phyloP scores from a whole-genome alignment of 2,888 invertebrate species.

The Hypena proboscidalis region DNA sequence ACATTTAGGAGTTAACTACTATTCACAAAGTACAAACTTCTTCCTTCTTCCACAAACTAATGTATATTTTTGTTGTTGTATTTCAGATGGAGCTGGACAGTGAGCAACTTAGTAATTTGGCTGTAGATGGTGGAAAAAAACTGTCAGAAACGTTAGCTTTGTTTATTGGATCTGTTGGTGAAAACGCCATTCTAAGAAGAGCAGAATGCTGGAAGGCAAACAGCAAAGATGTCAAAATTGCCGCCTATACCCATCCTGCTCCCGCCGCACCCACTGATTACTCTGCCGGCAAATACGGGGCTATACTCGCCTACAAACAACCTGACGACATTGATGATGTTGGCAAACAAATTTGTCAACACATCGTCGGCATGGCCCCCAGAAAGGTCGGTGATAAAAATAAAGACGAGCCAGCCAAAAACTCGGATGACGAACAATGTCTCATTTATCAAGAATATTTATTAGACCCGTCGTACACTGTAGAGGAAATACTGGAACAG shows the following conservation, averaged over 20 bases:
- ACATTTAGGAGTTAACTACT: too few relatives aligned
- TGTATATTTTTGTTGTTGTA: too few relatives aligned
- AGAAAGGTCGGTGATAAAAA: conserved; percentile 88
- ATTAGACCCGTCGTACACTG: conserved; percentile 90
- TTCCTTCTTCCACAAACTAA: too few relatives aligned
- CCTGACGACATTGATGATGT: conserved; percentile 72
- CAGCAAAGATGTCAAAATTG: conserved; percentile 77
- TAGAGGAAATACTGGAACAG: conserved; percentile 89
- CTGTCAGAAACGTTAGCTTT: conserved; percentile 93
- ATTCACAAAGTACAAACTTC: not conserved
- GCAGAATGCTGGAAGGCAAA: conserved; percentile 90
- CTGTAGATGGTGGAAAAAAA: conserved; percentile 87
- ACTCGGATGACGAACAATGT: conserved; percentile 91
- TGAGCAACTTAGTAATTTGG: conserved; percentile 88
- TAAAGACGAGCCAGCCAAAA: conserved; percentile 86
- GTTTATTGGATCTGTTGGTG: conserved; percentile 94
- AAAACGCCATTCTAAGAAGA: conserved; percentile 93
- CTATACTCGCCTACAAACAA: conserved; percentile 90
- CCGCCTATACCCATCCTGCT: conserved; percentile 93
- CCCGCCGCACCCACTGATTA: conserved; percentile 76
- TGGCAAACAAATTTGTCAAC: conserved; percentile 94
- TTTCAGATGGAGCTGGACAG: conserved; percentile 87
- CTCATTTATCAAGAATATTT: conserved; percentile 95
- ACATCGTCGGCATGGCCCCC: conserved; percentile 96
- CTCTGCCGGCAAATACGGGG: conserved; percentile 93